Evolutionary conservation across 2,113 vertebrate species (phyloP).

Genomic region (Ctenomys sociabilis): DNA sequence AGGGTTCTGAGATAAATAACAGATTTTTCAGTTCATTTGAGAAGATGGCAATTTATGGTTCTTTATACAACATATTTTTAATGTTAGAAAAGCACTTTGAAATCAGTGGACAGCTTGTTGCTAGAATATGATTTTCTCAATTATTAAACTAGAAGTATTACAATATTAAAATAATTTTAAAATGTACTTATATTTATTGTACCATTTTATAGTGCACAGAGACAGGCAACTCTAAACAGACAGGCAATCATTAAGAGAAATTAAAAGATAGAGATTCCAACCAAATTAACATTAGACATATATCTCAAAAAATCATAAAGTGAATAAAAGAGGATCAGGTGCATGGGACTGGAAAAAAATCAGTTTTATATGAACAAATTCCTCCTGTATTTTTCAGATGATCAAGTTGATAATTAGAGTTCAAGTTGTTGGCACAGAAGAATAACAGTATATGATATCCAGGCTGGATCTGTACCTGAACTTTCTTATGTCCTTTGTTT

Average conservation of each 20-base stretch:
- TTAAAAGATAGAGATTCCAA: slow-evolving; percentile 25
- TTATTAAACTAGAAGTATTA: background rate
- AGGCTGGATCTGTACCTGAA: background rate
- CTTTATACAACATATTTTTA: background rate
- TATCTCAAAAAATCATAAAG: background rate
- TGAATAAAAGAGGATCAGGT: background rate
- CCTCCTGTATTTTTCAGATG: background rate
- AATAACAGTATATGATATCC: background rate
- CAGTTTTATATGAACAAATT: background rate
- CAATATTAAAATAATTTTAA: background rate
- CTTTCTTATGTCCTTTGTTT: background rate
- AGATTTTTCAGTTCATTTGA: background rate
- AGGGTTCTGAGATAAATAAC: background rate
- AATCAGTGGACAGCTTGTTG: background rate
- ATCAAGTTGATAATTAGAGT: background rate
- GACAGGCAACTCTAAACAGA: background rate
- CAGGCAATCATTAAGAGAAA: background rate
- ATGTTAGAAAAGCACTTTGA: background rate
- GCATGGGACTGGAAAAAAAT: background rate
- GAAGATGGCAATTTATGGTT: background rate
- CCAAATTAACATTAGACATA: background rate
- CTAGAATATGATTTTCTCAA: slow-evolving; percentile 1
- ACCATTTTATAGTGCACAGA: background rate
- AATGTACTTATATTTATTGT: background rate
- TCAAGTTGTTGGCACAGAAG: background rate